Conservation (phyloP, 2,113 vertebrate species). For the Limanda limanda region DNA sequence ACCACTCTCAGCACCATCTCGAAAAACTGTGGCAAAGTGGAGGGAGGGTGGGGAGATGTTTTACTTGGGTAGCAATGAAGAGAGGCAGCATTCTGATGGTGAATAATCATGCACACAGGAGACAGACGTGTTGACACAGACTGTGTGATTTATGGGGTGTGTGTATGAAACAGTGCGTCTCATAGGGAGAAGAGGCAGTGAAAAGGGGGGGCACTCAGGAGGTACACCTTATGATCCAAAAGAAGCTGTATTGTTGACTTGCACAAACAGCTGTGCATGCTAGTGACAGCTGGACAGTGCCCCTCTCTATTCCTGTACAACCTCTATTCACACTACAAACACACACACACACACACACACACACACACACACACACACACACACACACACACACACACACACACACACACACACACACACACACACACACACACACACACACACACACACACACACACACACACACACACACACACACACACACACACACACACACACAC, state of each 20-base stretch:
- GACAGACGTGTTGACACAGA: not conserved
- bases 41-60: slow-evolving; percentile 5
- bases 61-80: not conserved
- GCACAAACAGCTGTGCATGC: slow-evolving; percentile 49
- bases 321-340: not conserved
- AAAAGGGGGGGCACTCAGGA: not conserved
- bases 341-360: slow-evolving; percentile 6
- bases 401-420: slow-evolving; percentile 17
- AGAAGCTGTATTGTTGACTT: slow-evolving; percentile 29
- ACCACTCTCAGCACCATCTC: slow-evolving; percentile 77
- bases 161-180: not conserved
- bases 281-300: slow-evolving; percentile 63
- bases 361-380: slow-evolving; percentile 17
- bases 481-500: slow-evolving; percentile 19
- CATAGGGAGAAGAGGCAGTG: not conserved
- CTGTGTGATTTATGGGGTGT: not conserved
- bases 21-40: slow-evolving; percentile 65
- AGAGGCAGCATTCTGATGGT: slow-evolving; percentile 28
- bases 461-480: slow-evolving; percentile 17
- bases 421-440: slow-evolving; percentile 17
- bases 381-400: slow-evolving; percentile 17
- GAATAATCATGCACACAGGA: slow-evolving; percentile 22
- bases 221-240: slow-evolving; percentile 10
- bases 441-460: slow-evolving; percentile 17
- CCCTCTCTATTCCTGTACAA: slow-evolving; percentile 58